A percentile compares a stretch with the other conserved stretches of the same genome.
Evolutionary conservation across 1,140 invertebrate genomes (phyloP).

Genomic region (Anadara kagoshimensis): DNA sequence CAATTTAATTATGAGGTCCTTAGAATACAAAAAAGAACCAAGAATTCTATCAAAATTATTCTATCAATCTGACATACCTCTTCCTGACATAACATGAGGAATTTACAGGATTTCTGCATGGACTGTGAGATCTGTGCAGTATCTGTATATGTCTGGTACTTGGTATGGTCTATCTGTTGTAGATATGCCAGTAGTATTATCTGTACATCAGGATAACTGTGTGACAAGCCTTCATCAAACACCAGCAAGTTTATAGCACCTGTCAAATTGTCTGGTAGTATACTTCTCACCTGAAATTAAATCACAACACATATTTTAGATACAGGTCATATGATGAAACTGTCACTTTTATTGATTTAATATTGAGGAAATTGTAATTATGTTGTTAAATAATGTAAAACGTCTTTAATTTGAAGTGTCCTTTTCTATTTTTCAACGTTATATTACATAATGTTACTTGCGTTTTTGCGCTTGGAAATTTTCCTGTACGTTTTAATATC

Average conservation of each 20-base stretch:
- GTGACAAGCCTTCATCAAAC: constrained; percentile 60
- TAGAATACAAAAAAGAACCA: too few species aligned
- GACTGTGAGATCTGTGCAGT: constrained; percentile 54
- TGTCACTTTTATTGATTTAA: too few species aligned
- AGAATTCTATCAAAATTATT: background rate
- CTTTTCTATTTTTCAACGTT: too few species aligned
- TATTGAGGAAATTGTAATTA: too few species aligned
- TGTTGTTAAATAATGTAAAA: too few species aligned
- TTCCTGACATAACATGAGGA: constrained; percentile 47
- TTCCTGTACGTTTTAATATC: too few species aligned
- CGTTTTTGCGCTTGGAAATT: too few species aligned
- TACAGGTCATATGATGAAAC: too few species aligned
- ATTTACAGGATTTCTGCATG: constrained; percentile 59
- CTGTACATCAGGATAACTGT: constrained; percentile 52
- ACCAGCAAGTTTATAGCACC: constrained; percentile 39
- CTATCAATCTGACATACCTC: constrained; percentile 20
- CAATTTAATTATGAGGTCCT: too few species aligned
- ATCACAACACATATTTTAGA: too few species aligned
- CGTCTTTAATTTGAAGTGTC: too few species aligned
- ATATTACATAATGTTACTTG: too few species aligned
- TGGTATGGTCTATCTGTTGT: constrained; percentile 43
- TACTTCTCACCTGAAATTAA: constrained; percentile 38
- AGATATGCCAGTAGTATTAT: constrained; percentile 46
- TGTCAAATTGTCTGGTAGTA: constrained; percentile 49
- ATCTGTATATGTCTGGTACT: constrained; percentile 41